A percentile compares a stretch with the other conserved stretches of the same genome.
Conservation (phyloP, 2,797 vertebrate genomes). For the Pseudochaenichthys georgianus region DNA sequence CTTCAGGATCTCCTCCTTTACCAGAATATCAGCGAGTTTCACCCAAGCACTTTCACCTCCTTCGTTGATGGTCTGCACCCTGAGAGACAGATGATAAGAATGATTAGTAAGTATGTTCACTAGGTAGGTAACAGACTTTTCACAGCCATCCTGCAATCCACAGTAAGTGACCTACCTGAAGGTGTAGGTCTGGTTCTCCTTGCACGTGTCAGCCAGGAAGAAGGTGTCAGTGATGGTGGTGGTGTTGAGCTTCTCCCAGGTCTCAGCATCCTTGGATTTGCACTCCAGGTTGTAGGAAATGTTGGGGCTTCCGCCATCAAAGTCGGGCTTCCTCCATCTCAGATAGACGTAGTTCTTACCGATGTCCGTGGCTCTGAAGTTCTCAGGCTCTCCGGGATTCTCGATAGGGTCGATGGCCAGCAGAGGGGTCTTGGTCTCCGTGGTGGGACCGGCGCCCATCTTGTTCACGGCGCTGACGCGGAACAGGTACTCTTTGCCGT, state of each 20-base stretch:
- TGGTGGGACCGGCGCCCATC: slow-evolving; percentile 92
- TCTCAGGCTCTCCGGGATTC: slow-evolving; percentile 96
- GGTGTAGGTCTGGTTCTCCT: slow-evolving; percentile 93
- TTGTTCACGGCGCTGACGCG: slow-evolving; percentile 98
- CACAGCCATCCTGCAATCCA: too few species aligned
- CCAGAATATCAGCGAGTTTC: slow-evolving; percentile 92
- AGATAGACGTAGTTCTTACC: slow-evolving; percentile 95
- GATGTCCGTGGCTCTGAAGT: slow-evolving; percentile 93
- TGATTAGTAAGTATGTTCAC: slow-evolving; percentile 1
- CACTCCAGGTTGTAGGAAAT: slow-evolving; percentile 94
- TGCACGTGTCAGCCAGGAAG: slow-evolving; percentile 93
- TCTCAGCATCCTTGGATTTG: slow-evolving; percentile 91
- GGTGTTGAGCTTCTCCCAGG: slow-evolving; percentile 93
- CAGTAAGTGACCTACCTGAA: slow-evolving; percentile 68
- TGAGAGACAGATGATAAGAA: slow-evolving; percentile 68
- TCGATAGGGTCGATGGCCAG: slow-evolving; percentile 95
- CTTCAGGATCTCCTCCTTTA: slow-evolving; percentile 96
- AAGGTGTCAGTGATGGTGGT: slow-evolving; percentile 91
- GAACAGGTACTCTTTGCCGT: slow-evolving; percentile 97
- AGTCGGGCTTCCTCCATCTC: slow-evolving; percentile 96
- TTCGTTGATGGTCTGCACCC: slow-evolving; percentile 96
- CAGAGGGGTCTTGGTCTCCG: slow-evolving; percentile 93
- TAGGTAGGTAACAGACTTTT: not conserved
- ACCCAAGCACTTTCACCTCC: slow-evolving; percentile 98
- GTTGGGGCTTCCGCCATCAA: slow-evolving; percentile 96